Percentiles rank a stretch among this genome's conserved stretches.
These are phyloP conservation scores for Suillia variegata DNA, from an alignment of 2,888 invertebrate species.

Conservation along the genomic window DNA sequence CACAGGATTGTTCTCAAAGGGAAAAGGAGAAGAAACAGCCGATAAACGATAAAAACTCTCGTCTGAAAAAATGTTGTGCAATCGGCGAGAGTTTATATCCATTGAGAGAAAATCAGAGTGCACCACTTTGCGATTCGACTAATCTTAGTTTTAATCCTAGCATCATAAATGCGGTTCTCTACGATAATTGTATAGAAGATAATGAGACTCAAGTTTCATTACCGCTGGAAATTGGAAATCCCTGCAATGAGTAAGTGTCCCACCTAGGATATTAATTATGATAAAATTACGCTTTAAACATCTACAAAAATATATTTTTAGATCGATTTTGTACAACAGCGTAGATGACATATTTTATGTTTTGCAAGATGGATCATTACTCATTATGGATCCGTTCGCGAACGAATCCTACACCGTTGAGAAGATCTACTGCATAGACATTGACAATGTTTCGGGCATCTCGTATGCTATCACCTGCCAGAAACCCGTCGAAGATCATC, in stretches of 20 bases:
- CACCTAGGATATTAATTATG: no score
- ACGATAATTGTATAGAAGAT: conserved; percentile 59
- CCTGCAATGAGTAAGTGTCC: conserved; percentile 54
- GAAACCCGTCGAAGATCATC: conserved; percentile 49
- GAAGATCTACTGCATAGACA: conserved; percentile 55
- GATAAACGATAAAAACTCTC: conserved; percentile 46
- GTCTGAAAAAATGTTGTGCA: conserved; percentile 61
- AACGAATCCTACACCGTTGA: conserved; percentile 50
- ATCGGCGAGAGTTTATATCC: conserved; percentile 51
- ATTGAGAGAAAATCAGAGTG: conserved; percentile 44
- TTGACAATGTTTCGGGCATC: conserved; percentile 46
- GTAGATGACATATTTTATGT: conserved; percentile 50
- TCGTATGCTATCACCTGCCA: conserved; percentile 57
- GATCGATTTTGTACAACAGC: conserved; percentile 45
- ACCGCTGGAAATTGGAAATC: conserved; percentile 53
- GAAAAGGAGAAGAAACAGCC: conserved; percentile 46
- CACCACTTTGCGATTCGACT: conserved; percentile 41
- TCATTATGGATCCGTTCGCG: conserved; percentile 52
- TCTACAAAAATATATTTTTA: conserved; percentile 20
- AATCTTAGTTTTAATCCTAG: conserved; percentile 38
- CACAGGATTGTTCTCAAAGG: conserved; percentile 49
- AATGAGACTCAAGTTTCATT: conserved; percentile 44
- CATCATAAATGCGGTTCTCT: conserved; percentile 52
- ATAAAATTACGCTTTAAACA: no score
- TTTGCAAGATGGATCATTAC: conserved; percentile 56